Evolutionary conservation across 2,113 vertebrate genomes (phyloP).

Genomic region (Hemiprocne comata): DNA sequence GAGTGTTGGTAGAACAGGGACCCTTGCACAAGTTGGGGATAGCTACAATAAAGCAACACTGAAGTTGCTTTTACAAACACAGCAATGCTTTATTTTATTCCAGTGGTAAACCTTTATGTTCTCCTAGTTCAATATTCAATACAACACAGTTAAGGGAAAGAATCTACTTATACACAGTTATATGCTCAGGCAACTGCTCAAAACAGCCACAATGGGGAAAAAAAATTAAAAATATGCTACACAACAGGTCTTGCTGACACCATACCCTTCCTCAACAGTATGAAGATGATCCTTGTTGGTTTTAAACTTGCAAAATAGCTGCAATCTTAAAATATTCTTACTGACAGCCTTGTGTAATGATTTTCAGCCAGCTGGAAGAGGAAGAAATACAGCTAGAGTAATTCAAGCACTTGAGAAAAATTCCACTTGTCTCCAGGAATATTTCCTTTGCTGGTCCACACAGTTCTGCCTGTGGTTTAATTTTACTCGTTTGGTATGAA

Average conservation of each 20-base stretch:
- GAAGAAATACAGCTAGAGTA: neutral
- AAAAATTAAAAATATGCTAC: neutral
- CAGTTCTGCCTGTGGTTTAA: neutral
- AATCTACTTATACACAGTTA: neutral
- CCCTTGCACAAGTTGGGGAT: neutral
- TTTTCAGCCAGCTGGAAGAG: neutral
- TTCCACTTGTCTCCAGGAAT: neutral
- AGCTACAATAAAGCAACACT: neutral
- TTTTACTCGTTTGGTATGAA: neutral
- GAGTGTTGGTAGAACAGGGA: neutral
- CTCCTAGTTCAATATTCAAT: neutral
- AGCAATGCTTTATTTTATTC: neutral
- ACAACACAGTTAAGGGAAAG: neutral
- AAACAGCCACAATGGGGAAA: neutral
- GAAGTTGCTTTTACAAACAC: neutral
- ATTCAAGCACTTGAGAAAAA: neutral
- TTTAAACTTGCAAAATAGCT: neutral
- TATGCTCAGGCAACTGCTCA: neutral
- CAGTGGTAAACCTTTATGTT: neutral
- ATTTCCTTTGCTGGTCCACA: neutral
- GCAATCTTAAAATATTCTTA: neutral
- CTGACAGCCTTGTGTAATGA: neutral
- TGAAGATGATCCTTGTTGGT: neutral
- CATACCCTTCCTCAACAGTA: neutral
- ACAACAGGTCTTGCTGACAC: neutral